These are phyloP conservation scores for Parelbella ahira DNA, from an alignment of 2,888 invertebrate species.

Conservation along the genomic window DNA sequence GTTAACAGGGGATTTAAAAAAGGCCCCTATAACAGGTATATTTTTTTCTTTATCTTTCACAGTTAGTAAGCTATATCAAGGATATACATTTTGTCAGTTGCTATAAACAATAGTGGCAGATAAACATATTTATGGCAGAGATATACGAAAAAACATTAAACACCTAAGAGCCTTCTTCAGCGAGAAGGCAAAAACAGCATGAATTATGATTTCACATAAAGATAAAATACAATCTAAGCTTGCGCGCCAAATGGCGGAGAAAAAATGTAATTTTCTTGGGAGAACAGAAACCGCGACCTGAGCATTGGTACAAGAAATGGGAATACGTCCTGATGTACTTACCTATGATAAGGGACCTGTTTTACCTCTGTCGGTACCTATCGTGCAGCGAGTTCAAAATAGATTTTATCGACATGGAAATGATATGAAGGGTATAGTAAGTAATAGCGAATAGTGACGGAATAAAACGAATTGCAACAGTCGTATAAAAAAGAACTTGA, in stretches of 20 bases:
- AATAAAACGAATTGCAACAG: too few relatives aligned
- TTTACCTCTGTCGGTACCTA: constrained; percentile 6
- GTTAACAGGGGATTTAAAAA: too few relatives aligned
- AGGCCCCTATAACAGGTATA: too few relatives aligned
- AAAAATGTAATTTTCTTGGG: constrained; percentile 68
- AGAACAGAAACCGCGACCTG: constrained; percentile 50
- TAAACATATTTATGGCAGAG: constrained; percentile 55
- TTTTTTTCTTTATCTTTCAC: too few relatives aligned
- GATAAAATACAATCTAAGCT: constrained; percentile 77
- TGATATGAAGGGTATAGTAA: too few relatives aligned
- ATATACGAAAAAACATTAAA: constrained; percentile 52
- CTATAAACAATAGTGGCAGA: too few relatives aligned
- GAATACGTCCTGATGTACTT: constrained; percentile 26
- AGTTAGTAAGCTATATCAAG: too few relatives aligned
- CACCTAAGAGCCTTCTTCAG: constrained; percentile 55
- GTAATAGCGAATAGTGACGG: too few relatives aligned
- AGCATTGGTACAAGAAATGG: constrained; percentile 44
- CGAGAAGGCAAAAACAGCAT: constrained; percentile 66
- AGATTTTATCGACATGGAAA: too few relatives aligned
- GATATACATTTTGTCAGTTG: too few relatives aligned
- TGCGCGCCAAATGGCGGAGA: constrained; percentile 69
- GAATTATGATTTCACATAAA: constrained; percentile 78
- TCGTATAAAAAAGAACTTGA: too few relatives aligned
- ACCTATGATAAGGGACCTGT: constrained; percentile 12
- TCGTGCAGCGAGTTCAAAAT: too few relatives aligned